Evolutionary conservation across 2,113 vertebrate genomes (phyloP).

Genomic region (Tachycineta bicolor): DNA sequence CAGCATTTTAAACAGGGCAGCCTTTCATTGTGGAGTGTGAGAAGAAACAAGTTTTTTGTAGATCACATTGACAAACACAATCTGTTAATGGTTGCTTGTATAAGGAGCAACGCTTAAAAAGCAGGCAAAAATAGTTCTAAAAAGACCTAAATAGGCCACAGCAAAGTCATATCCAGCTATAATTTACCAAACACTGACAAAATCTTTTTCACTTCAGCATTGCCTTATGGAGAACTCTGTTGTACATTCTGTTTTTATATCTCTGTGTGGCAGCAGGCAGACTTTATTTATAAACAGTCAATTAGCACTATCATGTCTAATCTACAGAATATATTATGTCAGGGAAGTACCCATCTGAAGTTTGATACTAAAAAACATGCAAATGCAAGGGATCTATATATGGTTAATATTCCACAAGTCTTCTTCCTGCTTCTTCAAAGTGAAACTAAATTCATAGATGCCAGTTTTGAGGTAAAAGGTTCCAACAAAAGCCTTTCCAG

Average conservation of each 20-base stretch:
- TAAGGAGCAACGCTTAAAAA: not conserved
- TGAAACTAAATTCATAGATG: not conserved
- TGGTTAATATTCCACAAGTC: not conserved
- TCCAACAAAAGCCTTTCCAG: not conserved
- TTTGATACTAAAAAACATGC: not conserved
- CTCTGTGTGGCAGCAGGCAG: not conserved
- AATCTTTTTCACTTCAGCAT: not conserved
- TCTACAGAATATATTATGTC: not conserved
- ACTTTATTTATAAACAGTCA: not conserved
- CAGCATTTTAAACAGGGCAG: not conserved
- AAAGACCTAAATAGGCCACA: not conserved
- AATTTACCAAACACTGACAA: not conserved
- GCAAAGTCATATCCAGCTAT: not conserved
- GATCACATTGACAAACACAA: conserved; percentile 8
- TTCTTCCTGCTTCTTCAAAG: not conserved
- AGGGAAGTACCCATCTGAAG: not conserved
- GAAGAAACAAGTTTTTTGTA: not conserved
- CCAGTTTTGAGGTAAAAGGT: not conserved
- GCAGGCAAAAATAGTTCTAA: not conserved
- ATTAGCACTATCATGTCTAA: not conserved
- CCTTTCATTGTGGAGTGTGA: not conserved
- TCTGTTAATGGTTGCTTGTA: not conserved
- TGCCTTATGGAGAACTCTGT: not conserved
- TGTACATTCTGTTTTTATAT: not conserved
- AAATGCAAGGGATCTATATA: not conserved